phyloP scores from a whole-genome alignment of 2,888 invertebrate species.

The Lobophora halterata region DNA sequence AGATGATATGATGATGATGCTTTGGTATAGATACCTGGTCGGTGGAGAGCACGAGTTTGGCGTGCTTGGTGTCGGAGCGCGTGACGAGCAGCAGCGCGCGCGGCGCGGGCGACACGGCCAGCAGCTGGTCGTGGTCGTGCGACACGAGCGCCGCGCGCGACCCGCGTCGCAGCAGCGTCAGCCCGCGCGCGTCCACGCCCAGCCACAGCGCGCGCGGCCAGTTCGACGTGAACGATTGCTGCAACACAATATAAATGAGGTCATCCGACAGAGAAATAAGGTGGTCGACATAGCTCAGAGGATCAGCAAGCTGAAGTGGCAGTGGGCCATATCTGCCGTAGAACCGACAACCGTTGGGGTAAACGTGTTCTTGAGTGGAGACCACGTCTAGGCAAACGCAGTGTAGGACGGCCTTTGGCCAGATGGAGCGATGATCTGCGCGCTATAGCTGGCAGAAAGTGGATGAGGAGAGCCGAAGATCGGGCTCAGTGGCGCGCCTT shows the following conservation, averaged over 20 bases:
- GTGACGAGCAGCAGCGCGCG: slow-evolving; percentile 97
- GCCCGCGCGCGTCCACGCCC: slow-evolving; percentile 94
- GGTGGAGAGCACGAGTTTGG: slow-evolving; percentile 95
- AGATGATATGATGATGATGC: too few species aligned
- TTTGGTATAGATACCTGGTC: slow-evolving; percentile 90
- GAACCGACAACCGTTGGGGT: too few species aligned
- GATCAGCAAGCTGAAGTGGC: too few species aligned
- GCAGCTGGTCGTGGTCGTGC: slow-evolving; percentile 93
- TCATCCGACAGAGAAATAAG: not conserved
- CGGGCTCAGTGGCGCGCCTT: too few species aligned
- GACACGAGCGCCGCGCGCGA: slow-evolving; percentile 94
- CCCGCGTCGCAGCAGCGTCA: slow-evolving; percentile 93
- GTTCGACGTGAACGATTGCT: slow-evolving; percentile 98
- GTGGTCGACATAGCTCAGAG: too few species aligned
- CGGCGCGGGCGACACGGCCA: slow-evolving; percentile 95
- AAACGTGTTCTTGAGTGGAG: too few species aligned
- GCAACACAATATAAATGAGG: slow-evolving; percentile 17
- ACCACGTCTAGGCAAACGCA: too few species aligned
- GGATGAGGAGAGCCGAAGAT: too few species aligned
- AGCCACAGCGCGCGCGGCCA: slow-evolving; percentile 97
- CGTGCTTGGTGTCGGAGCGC: slow-evolving; percentile 93
- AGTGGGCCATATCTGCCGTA: too few species aligned
- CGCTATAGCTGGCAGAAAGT: too few species aligned
- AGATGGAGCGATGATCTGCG: too few species aligned
- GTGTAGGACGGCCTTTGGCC: too few species aligned